phyloP scores from a whole-genome alignment of 1,140 invertebrate genomes.

The Octopus sinensis region DNA sequence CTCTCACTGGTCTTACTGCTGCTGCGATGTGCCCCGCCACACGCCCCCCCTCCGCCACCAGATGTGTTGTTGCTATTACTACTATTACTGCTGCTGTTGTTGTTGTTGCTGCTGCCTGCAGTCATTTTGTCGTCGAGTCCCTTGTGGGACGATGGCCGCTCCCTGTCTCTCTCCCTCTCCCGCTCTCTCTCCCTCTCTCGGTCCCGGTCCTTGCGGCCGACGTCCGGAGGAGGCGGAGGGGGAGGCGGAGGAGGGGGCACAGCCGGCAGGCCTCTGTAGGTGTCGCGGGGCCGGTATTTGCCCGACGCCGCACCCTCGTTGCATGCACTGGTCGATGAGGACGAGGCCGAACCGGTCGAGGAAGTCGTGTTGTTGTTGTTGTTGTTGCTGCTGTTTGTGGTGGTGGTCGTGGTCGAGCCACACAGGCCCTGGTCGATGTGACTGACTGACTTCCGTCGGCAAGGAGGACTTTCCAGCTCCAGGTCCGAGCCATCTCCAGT shows the following conservation, averaged over 20 bases:
- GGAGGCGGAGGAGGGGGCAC: not conserved
- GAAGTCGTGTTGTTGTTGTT: not conserved
- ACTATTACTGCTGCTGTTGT: not conserved
- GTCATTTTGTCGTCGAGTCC: conserved; percentile 1
- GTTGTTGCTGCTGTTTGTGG: not conserved
- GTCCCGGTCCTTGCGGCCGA: conserved; percentile 5
- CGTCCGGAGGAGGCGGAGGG: not conserved
- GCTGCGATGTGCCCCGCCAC: conserved; percentile 7
- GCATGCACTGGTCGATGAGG: conserved; percentile 16
- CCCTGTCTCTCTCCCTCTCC: conserved; percentile 17
- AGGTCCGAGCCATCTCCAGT: conserved; percentile 25
- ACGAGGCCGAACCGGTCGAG: conserved; percentile 10
- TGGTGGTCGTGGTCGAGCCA: not conserved
- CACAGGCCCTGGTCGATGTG: conserved; percentile 13
- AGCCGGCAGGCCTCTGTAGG: not conserved
- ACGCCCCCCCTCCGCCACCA: not conserved
- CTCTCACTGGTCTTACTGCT: not conserved
- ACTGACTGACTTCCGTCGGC: conserved; percentile 1
- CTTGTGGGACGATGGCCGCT: not conserved
- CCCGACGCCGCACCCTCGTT: not conserved
- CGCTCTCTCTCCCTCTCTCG: not conserved
- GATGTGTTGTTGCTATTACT: not conserved
- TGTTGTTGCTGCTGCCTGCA: conserved; percentile 6
- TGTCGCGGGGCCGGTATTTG: conserved; percentile 16
- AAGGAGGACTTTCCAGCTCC: conserved; percentile 18